A percentile compares a stretch with the other conserved stretches of the same genome.
Conservation (phyloP, 1,140 invertebrate species). For the Drosophila ambigua region DNA sequence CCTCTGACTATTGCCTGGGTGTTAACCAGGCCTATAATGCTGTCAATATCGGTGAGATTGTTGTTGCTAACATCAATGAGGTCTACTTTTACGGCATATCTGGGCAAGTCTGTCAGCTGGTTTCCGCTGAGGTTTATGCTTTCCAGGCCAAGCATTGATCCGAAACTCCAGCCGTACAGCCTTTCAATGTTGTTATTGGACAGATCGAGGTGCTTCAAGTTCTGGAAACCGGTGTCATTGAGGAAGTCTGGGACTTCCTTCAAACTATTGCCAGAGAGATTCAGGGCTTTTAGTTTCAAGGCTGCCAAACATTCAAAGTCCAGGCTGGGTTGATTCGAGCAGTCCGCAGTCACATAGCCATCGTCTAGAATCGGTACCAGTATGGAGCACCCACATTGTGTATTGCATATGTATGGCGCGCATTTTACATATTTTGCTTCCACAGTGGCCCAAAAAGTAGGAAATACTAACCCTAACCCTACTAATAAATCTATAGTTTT, state of each 20-base stretch:
- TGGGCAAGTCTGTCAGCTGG: neutral
- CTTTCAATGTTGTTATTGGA: conserved; percentile 20
- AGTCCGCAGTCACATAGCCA: neutral
- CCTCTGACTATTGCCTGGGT: neutral
- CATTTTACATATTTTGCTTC: neutral
- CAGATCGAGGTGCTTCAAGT: conserved; percentile 12
- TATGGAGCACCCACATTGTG: neutral
- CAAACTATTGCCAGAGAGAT: conserved; percentile 9
- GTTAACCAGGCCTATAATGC: neutral
- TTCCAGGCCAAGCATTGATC: neutral
- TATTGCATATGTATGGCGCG: no score
- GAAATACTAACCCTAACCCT: no score
- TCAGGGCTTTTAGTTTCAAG: neutral
- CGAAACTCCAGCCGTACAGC: neutral
- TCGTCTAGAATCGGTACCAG: no score
- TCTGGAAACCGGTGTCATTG: neutral
- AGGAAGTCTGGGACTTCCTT: conserved; percentile 2
- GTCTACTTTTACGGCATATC: neutral
- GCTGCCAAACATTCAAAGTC: conserved; percentile 4
- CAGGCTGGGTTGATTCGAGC: neutral
- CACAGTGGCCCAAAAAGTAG: no score
- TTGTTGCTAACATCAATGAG: conserved; percentile 15
- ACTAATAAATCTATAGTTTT: no score
- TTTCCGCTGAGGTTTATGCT: conserved; percentile 10
- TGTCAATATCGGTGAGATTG: conserved; percentile 15